Conservation (phyloP, 1,140 invertebrate genomes). For the Nephila pilipes region DNA sequence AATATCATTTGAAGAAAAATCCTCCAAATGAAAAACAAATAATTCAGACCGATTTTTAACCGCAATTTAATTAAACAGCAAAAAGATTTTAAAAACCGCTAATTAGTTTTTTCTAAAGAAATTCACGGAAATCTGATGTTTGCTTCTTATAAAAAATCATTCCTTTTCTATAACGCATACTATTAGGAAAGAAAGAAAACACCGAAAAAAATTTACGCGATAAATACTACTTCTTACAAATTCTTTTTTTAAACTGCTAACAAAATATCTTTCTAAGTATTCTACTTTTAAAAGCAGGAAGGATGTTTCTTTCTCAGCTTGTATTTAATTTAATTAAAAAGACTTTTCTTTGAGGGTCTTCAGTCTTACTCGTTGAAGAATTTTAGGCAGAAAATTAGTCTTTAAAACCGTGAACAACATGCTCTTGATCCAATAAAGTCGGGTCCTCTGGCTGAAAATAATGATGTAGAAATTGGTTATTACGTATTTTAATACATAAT, state of each 20-base stretch:
- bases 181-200: not conserved
- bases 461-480: too few relatives aligned
- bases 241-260: not conserved
- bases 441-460: too few relatives aligned
- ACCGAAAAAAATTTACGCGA: not conserved
- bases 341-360: not conserved
- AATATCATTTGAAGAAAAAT: not conserved
- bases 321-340: conserved; percentile 11
- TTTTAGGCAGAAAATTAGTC: conserved; percentile 1
- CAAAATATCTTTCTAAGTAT: not conserved
- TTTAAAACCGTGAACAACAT: not conserved
- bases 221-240: not conserved
- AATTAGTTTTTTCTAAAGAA: not conserved
- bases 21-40: conserved; percentile 1
- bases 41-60: not conserved
- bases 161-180: not conserved
- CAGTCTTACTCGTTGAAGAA: not conserved
- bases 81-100: not conserved
- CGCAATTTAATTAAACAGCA: conserved; percentile 14
- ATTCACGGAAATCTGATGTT: conserved; percentile 9
- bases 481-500: too few relatives aligned
- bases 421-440: too few relatives aligned
- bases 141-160: not conserved
- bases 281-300: not conserved
- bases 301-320: not conserved